Evolutionary conservation across 2,797 vertebrate genomes (phyloP).

Genomic region (Sebastes cheni): DNA sequence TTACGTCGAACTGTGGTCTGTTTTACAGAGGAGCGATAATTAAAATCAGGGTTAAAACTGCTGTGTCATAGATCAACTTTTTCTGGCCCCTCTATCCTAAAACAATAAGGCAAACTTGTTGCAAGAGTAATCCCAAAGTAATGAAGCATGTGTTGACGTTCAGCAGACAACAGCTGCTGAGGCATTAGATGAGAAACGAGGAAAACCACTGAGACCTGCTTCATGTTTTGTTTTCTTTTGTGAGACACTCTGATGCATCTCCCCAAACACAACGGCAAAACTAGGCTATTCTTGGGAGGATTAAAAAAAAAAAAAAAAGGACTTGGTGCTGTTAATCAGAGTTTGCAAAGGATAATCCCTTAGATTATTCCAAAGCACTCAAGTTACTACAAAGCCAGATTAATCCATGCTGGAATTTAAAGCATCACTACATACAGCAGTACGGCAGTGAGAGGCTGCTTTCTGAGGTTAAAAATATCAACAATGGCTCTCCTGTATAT

Average conservation of each 20-base stretch:
- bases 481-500: constrained; percentile 27
- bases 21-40: not conserved
- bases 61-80: constrained; percentile 44
- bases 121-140: not conserved
- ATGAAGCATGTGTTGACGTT: not conserved
- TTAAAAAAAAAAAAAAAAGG: constrained; percentile 38
- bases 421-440: constrained; percentile 16
- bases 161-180: constrained; percentile 30
- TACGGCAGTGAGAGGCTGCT: not conserved
- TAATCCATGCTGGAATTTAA: constrained; percentile 61
- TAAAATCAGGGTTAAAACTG: constrained; percentile 7
- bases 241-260: constrained; percentile 17
- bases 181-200: not conserved
- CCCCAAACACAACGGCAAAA: constrained; percentile 44
- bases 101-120: constrained; percentile 2
- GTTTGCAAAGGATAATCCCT: constrained; percentile 72
- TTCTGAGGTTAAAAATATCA: constrained; percentile 43
- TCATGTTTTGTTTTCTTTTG: constrained; percentile 10
- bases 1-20: constrained; percentile 9
- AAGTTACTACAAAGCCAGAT: constrained; percentile 63
- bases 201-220: constrained; percentile 11
- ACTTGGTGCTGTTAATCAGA: constrained; percentile 59
- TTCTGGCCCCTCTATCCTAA: not conserved
- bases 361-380: constrained; percentile 69
- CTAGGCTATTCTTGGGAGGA: constrained; percentile 50